Base-by-base conservation (phyloP, 2,888 invertebrate genomes). In the Anoplius nigerrimus region DNA sequence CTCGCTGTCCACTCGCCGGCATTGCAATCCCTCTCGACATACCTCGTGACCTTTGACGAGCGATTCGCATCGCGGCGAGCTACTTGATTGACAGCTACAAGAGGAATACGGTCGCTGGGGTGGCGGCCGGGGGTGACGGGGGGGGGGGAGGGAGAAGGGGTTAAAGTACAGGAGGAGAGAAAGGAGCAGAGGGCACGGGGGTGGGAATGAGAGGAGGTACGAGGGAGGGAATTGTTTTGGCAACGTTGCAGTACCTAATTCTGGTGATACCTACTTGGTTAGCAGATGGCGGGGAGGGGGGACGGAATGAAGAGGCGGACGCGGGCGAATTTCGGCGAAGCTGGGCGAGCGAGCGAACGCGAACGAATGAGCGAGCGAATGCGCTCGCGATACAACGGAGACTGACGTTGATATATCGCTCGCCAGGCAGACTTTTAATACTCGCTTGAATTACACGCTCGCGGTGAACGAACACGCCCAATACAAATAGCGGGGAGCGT, bases 31-130 rank as follows among this genome's bases (percentile, higher is more conserved):
- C 11, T 34, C 4, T 13, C 11, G 34, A 34, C 34, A 34, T 6
- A 34, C 34, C 34, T 8, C 34, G 18, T 45, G 57, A 72, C 62
- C 75, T 70, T 62, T 48, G 64, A 20, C 68, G 59, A 60, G 60
- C 66, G 71, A 74, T 74, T 66, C 62, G 57, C 62, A 75, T 62
- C 62, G 22, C 54, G 16, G 45, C 20, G 57, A 59, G 57, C 65
- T 51, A 52, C 52, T 34, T 56, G 69, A 65, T 69, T 27, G 69
- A 72, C 56, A 20, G 66, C 54, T 62, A 64, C 21, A 68, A 75
- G 45, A 54, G 45, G 54, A 53, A 54, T 55, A 59, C 55, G 51
- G 61, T 59, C 65, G 46, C n/a, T 48, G 24, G 34, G 46, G 57
- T 27, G 46, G 45, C 58, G 48, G 59, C 42, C 43, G 61, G 62